A percentile compares a stretch with the other conserved stretches of the same genome.
These are phyloP conservation scores for Netelia virgata DNA, from an alignment of 2,888 invertebrate genomes.

Conservation along the genomic window DNA sequence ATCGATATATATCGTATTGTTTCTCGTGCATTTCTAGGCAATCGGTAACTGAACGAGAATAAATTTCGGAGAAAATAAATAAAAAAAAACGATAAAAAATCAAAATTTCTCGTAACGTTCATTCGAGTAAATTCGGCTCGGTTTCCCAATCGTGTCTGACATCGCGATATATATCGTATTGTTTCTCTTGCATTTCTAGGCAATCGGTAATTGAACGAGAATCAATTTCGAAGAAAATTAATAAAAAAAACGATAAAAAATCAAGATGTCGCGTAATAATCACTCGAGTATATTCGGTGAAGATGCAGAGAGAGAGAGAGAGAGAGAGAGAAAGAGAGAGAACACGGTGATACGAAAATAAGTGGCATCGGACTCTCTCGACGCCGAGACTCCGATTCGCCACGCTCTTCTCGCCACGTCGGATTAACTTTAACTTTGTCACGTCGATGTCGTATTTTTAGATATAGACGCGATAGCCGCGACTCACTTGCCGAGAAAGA, in stretches of 20 bases:
- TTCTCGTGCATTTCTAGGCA: slow-evolving; percentile 24
- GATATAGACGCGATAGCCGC: slow-evolving; percentile 64
- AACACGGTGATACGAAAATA: slow-evolving; percentile 52
- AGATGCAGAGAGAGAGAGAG: slow-evolving; percentile 4
- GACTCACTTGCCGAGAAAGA: slow-evolving; percentile 29
- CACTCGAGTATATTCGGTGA: not conserved
- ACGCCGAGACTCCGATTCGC: slow-evolving; percentile 56
- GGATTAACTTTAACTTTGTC: slow-evolving; percentile 69
- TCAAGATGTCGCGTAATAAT: not conserved
- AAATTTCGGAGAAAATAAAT: not conserved
- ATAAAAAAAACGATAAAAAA: too few species aligned
- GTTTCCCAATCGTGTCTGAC: slow-evolving; percentile 62
- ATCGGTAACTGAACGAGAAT: slow-evolving; percentile 7
- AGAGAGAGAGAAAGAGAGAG: not conserved
- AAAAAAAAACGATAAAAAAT: too few species aligned
- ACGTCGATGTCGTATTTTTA: slow-evolving; percentile 70
- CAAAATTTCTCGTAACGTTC: not conserved
- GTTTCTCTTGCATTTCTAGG: too few species aligned
- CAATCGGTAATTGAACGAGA: too few species aligned
- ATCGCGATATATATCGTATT: too few species aligned
- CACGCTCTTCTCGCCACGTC: slow-evolving; percentile 58
- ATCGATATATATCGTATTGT: not conserved
- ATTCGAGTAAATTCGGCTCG: slow-evolving; percentile 66
- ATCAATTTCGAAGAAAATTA: too few species aligned
- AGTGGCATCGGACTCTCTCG: slow-evolving; percentile 53